Evolutionary conservation across 1,140 invertebrate genomes (phyloP).

Genomic region (Papilio dardanus): DNA sequence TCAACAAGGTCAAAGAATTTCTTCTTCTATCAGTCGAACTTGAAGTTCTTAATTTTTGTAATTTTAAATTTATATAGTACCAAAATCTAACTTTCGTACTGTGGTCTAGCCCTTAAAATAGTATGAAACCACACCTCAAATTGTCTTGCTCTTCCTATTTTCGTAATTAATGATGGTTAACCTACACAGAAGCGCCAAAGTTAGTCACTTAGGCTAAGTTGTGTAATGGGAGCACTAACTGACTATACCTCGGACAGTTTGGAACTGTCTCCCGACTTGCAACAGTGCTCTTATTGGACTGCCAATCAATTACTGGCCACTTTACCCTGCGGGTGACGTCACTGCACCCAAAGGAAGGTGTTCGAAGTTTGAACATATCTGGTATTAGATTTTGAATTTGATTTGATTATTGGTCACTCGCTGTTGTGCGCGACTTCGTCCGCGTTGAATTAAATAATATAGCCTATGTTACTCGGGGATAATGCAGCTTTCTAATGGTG

Average conservation of each 20-base stretch:
- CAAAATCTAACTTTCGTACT: no score
- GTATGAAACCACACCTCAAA: neutral
- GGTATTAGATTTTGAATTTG: neutral
- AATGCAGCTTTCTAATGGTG: no score
- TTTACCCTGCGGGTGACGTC: neutral
- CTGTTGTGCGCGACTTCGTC: no score
- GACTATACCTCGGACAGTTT: neutral
- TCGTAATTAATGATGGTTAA: neutral
- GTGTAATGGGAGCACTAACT: neutral
- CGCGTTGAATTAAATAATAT: no score
- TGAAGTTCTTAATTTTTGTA: no score
- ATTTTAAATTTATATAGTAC: no score
- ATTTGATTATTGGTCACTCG: neutral
- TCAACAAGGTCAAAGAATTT: no score
- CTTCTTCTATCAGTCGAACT: no score
- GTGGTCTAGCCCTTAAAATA: neutral
- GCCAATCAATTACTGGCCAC: slow-evolving; percentile 3
- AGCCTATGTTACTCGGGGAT: no score
- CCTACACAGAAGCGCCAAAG: neutral
- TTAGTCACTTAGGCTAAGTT: slow-evolving; percentile 18
- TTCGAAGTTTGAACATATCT: neutral
- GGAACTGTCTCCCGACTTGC: neutral
- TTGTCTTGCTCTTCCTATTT: neutral
- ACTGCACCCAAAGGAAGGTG: neutral
- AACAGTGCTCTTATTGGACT: neutral